phyloP scores from a whole-genome alignment of 2,888 invertebrate genomes.

The Pecten maximus region DNA sequence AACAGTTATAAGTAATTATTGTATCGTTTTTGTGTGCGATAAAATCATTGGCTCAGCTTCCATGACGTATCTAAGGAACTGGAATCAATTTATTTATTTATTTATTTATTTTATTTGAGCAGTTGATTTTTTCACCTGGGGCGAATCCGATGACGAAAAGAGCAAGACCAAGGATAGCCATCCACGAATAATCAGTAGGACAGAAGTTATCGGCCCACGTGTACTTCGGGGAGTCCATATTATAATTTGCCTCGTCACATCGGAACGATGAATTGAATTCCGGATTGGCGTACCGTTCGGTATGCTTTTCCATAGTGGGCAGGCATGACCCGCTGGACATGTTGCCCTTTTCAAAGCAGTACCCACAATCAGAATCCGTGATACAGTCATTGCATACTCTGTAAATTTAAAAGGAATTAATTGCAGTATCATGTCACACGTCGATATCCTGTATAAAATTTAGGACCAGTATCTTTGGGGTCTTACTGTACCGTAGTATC shows the following conservation, averaged over 20 bases:
- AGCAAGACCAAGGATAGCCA: slow-evolving; percentile 82
- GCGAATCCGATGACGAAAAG: slow-evolving; percentile 84
- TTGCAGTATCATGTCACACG: too few relatives aligned
- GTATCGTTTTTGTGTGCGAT: too few relatives aligned
- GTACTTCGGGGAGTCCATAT: slow-evolving; percentile 39
- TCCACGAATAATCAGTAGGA: slow-evolving; percentile 82
- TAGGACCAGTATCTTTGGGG: too few relatives aligned
- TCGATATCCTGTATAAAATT: too few relatives aligned
- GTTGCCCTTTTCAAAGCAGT: slow-evolving; percentile 78
- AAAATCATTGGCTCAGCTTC: too few relatives aligned
- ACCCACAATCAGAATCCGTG: slow-evolving; percentile 82
- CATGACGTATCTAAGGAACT: too few relatives aligned
- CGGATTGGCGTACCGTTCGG: slow-evolving; percentile 61
- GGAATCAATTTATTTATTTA: too few relatives aligned
- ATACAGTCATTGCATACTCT: slow-evolving; percentile 72
- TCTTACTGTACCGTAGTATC: too few relatives aligned
- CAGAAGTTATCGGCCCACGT: slow-evolving; percentile 83
- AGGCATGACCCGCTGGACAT: slow-evolving; percentile 77
- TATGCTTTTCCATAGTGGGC: slow-evolving; percentile 53
- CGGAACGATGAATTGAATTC: slow-evolving; percentile 51
- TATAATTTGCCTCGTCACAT: slow-evolving; percentile 55
- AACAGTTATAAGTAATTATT: too few relatives aligned
- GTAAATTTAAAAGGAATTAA: too few relatives aligned
- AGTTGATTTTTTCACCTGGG: slow-evolving; percentile 77
- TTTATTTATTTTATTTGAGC: too few relatives aligned